Evolutionary conservation across 2,797 vertebrate genomes (phyloP).

Genomic region (Muraenolepis orangiensis): DNA sequence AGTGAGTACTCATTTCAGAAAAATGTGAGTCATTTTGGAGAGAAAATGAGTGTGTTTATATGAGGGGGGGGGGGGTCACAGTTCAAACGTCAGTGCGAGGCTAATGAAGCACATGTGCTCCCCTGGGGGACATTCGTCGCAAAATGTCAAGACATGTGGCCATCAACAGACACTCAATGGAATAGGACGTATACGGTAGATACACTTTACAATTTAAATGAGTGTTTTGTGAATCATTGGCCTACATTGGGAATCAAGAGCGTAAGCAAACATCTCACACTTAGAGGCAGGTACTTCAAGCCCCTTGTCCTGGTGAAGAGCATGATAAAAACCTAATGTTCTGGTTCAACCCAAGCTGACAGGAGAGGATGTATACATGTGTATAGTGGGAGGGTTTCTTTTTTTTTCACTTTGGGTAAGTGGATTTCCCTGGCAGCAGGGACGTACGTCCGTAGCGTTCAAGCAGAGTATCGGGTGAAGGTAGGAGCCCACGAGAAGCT

Average conservation of each 20-base stretch:
- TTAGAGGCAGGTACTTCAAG: not conserved
- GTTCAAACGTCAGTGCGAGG: constrained; percentile 57
- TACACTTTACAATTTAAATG: not conserved
- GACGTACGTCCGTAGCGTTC: not conserved
- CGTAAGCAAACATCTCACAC: not conserved
- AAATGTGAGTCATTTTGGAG: constrained; percentile 25
- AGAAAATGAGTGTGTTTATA: constrained; percentile 52
- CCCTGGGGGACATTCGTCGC: not conserved
- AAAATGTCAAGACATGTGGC: not conserved
- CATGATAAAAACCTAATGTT: not conserved
- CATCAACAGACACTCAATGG: not conserved
- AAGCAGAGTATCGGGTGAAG: not conserved
- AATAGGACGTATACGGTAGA: not conserved
- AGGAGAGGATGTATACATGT: not conserved
- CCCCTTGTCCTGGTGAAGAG: not conserved
- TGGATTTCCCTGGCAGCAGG: not conserved
- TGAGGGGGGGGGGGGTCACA: constrained; percentile 68
- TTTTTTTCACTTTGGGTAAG: not conserved
- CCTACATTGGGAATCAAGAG: not conserved
- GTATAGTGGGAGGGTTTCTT: not conserved
- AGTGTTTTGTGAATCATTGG: not conserved
- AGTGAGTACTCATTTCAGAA: constrained; percentile 13
- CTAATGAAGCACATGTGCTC: constrained; percentile 10
- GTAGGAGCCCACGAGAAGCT: not conserved
- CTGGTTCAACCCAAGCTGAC: not conserved